Base-by-base conservation (phyloP, 2,888 invertebrate species). In the Tetragnatha montana region DNA sequence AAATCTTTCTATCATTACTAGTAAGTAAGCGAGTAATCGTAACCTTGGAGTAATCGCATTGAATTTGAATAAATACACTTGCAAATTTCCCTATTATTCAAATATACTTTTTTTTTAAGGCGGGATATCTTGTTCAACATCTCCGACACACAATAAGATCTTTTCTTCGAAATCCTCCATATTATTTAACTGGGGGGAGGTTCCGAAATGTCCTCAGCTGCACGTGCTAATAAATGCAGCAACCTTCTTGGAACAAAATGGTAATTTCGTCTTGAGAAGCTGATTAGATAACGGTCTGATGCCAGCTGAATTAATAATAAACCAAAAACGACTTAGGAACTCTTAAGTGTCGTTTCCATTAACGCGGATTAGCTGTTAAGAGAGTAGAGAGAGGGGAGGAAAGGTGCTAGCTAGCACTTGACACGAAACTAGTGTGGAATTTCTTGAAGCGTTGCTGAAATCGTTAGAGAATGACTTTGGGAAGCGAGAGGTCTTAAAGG, bases 231-330 rank as follows among this genome's bases (percentile, higher is more conserved):
- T 80, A 71, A 21, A 47, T 12, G 21, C 73, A 68, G 51, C 73
- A 86, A 71, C 80, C 12, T 19, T 35, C 4, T 2, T 35, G 4
- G 68, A 8, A 47, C 3, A 49, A 19, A 74, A 35, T 70, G 76
- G 85, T 14, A 35, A 12, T 81, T 81, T 22, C n/a, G 51, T 73
- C 79, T n/a, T 35, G 35, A 86, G 22, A 35, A 19, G 70, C 47
- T 51, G 80, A 71, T 80, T 73, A 80, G 73, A 80, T 74, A 86
- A 68, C 60, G 49, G 21, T 80, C 19, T 80, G 80, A 86, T 80
- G 80, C 60, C 86, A 19, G 68, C 51, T 80, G 86, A 86, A 86
- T 86, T 86, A 86, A 86, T 86, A 86, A 86, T 78, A 80, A 73
- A 1, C 35, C 2, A 35, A 35, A 35, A 35, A 35, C 35, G 35